These are phyloP conservation scores for Rhinella marina DNA, from an alignment of 2,797 vertebrate genomes.

Conservation along the genomic window DNA sequence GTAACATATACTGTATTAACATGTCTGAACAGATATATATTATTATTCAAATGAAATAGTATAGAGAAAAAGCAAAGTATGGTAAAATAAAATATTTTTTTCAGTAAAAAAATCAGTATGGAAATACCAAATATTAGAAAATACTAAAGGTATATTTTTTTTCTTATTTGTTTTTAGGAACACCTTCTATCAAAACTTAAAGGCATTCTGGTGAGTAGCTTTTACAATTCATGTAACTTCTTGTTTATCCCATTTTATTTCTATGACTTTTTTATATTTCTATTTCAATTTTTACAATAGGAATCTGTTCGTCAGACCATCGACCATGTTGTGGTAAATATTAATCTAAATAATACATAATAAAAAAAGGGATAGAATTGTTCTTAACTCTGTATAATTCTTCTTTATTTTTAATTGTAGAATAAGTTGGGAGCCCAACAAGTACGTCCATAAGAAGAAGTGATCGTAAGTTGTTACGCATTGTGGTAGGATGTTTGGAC, in stretches of 20 bases:
- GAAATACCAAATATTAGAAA: neutral
- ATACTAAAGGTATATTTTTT: neutral
- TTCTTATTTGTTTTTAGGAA: slow-evolving; percentile 27
- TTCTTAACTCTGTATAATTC: neutral
- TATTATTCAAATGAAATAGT: neutral
- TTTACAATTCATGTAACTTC: neutral
- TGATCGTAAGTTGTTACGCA: slow-evolving; percentile 8
- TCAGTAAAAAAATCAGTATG: neutral
- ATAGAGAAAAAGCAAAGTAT: neutral
- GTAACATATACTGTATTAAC: neutral
- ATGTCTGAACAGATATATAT: neutral
- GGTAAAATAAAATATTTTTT: neutral
- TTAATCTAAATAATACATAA: neutral
- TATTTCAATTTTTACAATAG: neutral
- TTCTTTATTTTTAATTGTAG: slow-evolving; percentile 4
- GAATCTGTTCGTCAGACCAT: slow-evolving; percentile 46
- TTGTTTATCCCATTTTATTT: slow-evolving; percentile 1
- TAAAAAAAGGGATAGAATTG: neutral
- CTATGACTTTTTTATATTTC: neutral
- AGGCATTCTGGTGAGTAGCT: slow-evolving; percentile 41
- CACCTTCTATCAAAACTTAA: slow-evolving; percentile 54
- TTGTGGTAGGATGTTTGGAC: neutral
- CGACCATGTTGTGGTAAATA: slow-evolving; percentile 59
- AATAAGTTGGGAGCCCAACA: slow-evolving; percentile 47
- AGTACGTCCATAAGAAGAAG: slow-evolving; percentile 11